Evolutionary conservation across 2,888 invertebrate genomes (phyloP).

Genomic region (Cataglyphis cursor): DNA sequence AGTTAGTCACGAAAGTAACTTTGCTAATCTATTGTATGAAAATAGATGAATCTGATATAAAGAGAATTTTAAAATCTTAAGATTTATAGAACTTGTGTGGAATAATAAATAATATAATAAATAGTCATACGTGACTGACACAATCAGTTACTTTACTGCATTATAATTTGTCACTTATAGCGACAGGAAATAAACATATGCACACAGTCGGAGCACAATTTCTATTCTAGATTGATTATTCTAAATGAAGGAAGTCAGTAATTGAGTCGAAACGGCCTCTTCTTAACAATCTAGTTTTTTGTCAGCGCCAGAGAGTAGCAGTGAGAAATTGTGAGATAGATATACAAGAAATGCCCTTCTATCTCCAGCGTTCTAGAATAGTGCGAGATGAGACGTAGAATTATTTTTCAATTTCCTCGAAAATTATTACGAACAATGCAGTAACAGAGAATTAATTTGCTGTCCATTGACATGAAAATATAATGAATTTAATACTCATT

Average conservation of each 20-base stretch:
- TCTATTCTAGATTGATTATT: conserved; percentile 32
- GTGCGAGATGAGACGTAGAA: not conserved
- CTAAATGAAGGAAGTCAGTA: conserved; percentile 38
- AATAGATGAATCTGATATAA: not conserved
- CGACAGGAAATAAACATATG: conserved; percentile 38
- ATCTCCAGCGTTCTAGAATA: not conserved
- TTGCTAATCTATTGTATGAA: conserved; percentile 18
- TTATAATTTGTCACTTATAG: conserved; percentile 41
- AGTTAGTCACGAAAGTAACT: not conserved
- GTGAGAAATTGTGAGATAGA: conserved; percentile 39
- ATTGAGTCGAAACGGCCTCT: conserved; percentile 35
- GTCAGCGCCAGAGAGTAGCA: not conserved
- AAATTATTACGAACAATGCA: conserved; percentile 22
- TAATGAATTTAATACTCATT: not conserved
- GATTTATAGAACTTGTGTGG: not conserved
- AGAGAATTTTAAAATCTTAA: not conserved
- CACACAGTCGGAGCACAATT: not conserved
- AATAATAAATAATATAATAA: conserved; percentile 13
- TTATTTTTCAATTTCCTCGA: conserved; percentile 28
- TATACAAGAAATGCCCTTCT: not conserved
- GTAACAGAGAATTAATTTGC: conserved; percentile 21
- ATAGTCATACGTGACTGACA: conserved; percentile 6
- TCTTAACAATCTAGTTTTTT: conserved; percentile 22
- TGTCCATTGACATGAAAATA: not conserved
- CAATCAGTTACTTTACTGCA: conserved; percentile 18